phyloP scores from a whole-genome alignment of 2,113 vertebrate species.

The Craseonycteris thonglongyai region DNA sequence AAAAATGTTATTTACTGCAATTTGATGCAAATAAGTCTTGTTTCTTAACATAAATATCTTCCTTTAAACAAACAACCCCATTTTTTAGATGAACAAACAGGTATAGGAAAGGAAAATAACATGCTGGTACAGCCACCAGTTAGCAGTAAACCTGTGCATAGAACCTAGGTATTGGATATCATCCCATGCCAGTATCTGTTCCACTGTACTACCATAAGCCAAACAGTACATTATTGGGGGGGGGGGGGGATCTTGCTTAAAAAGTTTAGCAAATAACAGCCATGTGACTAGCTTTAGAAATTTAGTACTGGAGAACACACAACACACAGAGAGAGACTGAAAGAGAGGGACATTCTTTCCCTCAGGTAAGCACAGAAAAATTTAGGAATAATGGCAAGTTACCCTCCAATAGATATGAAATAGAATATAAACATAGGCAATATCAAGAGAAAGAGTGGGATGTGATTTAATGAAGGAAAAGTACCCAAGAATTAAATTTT shows the following conservation, averaged over 20 bases:
- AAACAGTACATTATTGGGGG: neutral
- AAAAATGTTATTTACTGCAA: neutral
- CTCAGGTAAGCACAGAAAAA: neutral
- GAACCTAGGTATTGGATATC: neutral
- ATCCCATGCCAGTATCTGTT: neutral
- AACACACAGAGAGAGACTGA: neutral
- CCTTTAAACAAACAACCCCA: neutral
- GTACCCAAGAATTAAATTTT: neutral
- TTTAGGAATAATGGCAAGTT: neutral
- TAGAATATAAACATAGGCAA: neutral
- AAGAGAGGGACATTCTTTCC: neutral
- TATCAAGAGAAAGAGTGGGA: neutral
- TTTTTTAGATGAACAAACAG: neutral
- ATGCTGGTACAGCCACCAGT: neutral
- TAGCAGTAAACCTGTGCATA: neutral
- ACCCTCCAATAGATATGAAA: neutral
- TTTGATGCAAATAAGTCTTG: neutral
- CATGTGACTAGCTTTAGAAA: neutral
- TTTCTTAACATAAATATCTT: constrained; percentile 22
- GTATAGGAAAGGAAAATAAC: neutral
- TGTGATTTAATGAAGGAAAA: constrained; percentile 1
- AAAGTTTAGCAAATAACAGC: neutral
- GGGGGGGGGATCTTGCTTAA: neutral
- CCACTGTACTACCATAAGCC: neutral
- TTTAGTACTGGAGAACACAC: neutral